Percentiles rank a stretch among this genome's conserved stretches.
Evolutionary conservation across 2,888 invertebrate species (phyloP).

Genomic region (Ceramica pisi): DNA sequence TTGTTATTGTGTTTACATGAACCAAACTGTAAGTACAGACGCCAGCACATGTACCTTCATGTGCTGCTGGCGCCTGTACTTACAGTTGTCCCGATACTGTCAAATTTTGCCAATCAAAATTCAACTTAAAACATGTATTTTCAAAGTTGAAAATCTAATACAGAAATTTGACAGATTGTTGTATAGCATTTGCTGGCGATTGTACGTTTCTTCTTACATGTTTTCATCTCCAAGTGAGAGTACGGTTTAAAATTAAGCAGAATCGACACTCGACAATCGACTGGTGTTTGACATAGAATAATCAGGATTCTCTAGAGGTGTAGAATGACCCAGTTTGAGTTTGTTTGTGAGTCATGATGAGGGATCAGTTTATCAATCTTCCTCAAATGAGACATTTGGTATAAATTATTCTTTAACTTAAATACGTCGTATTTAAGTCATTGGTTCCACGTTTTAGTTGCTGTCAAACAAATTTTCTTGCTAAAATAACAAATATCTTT

Average conservation of each 20-base stretch:
- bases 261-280: too few relatives aligned
- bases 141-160: too few relatives aligned
- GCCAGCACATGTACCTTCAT: too few relatives aligned
- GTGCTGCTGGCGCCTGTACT: too few relatives aligned
- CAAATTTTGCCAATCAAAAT: too few relatives aligned
- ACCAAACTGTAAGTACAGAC: too few relatives aligned
- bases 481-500: constrained; percentile 53
- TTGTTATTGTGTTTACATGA: constrained; percentile 61
- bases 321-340: constrained; percentile 36
- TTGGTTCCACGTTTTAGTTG: constrained; percentile 37
- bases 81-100: too few relatives aligned
- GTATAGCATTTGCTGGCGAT: too few relatives aligned
- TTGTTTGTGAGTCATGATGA: constrained; percentile 26
- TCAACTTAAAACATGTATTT: too few relatives aligned
- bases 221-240: constrained; percentile 23
- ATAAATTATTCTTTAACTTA: constrained; percentile 20
- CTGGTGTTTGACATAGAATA: constrained; percentile 39
- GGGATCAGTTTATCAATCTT: constrained; percentile 33
- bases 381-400: constrained; percentile 12
- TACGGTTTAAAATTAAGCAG: constrained; percentile 23
- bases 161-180: too few relatives aligned
- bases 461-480: constrained; percentile 56
- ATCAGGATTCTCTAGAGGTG: constrained; percentile 27
- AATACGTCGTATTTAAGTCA: constrained; percentile 38
- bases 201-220: constrained; percentile 32